Evolutionary conservation across 2,797 vertebrate species (phyloP).

Genomic region (Gymnothorax javanicus): DNA sequence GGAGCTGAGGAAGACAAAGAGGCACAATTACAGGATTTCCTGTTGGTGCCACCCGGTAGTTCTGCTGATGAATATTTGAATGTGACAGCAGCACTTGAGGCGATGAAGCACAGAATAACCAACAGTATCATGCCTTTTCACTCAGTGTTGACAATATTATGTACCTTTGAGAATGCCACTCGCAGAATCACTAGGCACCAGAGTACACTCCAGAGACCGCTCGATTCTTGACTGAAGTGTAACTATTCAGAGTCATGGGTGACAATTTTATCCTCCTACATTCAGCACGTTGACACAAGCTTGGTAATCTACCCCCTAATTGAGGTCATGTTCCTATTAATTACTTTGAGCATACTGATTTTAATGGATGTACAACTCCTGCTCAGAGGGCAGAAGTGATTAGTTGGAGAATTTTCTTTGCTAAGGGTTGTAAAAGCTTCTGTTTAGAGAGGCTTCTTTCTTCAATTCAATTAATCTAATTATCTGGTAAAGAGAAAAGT

Average conservation of each 20-base stretch:
- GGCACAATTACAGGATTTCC: conserved; percentile 69
- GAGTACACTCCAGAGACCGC: neutral
- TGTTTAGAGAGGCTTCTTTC: neutral
- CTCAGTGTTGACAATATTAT: conserved; percentile 35
- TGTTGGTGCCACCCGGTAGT: conserved; percentile 65
- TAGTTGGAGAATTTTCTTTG: neutral
- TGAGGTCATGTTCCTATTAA: conserved; percentile 13
- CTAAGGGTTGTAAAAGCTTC: neutral
- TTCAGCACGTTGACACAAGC: neutral
- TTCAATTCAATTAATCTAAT: neutral
- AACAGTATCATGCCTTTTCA: conserved; percentile 46
- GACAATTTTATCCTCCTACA: neutral
- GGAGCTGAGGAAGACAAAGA: conserved; percentile 62
- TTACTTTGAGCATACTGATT: conserved; percentile 17
- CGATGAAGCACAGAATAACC: conserved; percentile 12
- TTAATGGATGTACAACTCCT: conserved; percentile 13
- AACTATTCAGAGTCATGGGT: neutral
- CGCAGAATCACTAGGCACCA: neutral
- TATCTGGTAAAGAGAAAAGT: neutral
- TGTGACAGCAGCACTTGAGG: conserved; percentile 53
- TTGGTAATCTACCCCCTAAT: neutral
- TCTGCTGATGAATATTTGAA: conserved; percentile 64
- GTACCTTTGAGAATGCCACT: neutral
- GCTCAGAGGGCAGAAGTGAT: neutral
- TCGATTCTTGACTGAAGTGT: neutral